Percentiles rank a stretch among this genome's conserved stretches.
phyloP scores from a whole-genome alignment of 2,113 vertebrate species.

The Sula dactylatra region DNA sequence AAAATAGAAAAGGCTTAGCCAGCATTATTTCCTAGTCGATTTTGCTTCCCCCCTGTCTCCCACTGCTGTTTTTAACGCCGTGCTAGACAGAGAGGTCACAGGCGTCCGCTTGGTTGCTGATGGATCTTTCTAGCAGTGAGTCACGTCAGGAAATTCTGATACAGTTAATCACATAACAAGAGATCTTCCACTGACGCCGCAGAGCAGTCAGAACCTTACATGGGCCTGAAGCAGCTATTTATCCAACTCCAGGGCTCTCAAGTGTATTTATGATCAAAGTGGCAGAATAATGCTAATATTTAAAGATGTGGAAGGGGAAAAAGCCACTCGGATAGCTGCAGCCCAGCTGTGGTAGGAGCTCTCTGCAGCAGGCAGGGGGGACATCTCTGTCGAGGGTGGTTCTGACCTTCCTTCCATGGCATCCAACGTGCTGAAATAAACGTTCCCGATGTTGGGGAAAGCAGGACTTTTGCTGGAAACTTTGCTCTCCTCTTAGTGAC shows the following conservation, averaged over 20 bases:
- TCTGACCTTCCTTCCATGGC: not conserved
- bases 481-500: not conserved
- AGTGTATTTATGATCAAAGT: not conserved
- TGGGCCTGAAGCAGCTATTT: not conserved
- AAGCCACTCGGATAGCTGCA: not conserved
- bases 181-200: not conserved
- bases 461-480: not conserved
- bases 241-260: not conserved
- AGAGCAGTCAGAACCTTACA: not conserved
- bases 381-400: not conserved
- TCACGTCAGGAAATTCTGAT: conserved; percentile 33
- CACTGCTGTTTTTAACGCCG: not conserved
- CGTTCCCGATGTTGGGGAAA: not conserved
- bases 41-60: not conserved
- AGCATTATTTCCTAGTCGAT: not conserved
- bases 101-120: not conserved
- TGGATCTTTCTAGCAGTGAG: not conserved
- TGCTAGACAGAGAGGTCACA: not conserved
- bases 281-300: not conserved
- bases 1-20: conserved; percentile 47
- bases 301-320: not conserved
- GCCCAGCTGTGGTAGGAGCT: not conserved
- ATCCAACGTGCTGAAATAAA: not conserved
- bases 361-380: not conserved
- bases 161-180: not conserved